Percentiles rank a stretch among this genome's conserved stretches.
Evolutionary conservation across 2,113 vertebrate genomes (phyloP).

Genomic region (Cyanoramphus novaezelandiae): DNA sequence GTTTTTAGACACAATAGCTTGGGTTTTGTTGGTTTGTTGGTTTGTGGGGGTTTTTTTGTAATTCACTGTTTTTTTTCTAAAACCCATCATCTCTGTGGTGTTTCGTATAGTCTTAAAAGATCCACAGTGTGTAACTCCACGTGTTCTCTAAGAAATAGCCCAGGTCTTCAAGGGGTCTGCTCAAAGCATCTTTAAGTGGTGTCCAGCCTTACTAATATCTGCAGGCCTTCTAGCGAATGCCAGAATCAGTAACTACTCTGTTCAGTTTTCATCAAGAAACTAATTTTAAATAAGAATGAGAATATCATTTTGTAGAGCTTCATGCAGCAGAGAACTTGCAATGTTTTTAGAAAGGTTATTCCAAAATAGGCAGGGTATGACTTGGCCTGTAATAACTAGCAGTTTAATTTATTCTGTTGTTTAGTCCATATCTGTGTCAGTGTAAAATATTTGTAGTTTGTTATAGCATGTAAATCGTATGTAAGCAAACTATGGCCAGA

Average conservation of each 20-base stretch:
- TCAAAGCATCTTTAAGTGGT: not conserved
- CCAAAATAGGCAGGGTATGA: not conserved
- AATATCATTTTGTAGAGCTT: not conserved
- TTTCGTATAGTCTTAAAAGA: not conserved
- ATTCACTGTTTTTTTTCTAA: not conserved
- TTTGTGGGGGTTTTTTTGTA: not conserved
- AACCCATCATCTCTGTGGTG: not conserved
- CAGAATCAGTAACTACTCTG: not conserved
- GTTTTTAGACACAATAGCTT: not conserved
- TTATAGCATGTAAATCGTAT: not conserved
- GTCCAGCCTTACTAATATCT: not conserved
- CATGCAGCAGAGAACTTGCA: not conserved
- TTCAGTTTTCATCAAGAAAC: not conserved
- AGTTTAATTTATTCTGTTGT: not conserved
- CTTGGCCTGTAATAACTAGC: not conserved
- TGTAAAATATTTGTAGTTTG: not conserved
- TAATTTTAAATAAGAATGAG: not conserved
- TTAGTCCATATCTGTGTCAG: not conserved
- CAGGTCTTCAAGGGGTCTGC: not conserved
- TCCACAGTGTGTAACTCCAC: accelerated
- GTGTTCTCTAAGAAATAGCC: not conserved
- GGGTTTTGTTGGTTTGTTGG: not conserved
- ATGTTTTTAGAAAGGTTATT: not conserved
- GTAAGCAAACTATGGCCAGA: not conserved
- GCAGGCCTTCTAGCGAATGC: not conserved